Evolutionary conservation across 2,797 vertebrate species (phyloP).

Genomic region (Sciurus carolinensis): DNA sequence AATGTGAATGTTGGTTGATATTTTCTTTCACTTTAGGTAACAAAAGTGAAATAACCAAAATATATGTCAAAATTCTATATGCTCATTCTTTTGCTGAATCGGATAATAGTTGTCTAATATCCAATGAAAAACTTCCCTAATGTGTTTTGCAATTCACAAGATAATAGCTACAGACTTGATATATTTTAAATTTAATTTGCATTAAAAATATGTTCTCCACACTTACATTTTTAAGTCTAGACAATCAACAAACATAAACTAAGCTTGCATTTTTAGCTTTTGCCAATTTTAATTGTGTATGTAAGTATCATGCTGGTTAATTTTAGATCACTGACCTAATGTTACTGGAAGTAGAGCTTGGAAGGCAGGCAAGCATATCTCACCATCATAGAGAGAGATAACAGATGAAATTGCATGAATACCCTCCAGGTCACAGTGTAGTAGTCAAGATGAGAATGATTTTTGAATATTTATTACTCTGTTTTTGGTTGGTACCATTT

Average conservation of each 20-base stretch:
- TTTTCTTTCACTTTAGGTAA: not conserved
- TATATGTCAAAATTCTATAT: not conserved
- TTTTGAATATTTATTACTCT: not conserved
- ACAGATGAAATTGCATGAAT: not conserved
- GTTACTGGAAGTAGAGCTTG: not conserved
- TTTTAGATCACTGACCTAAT: not conserved
- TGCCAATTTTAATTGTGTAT: not conserved
- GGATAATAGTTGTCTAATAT: not conserved
- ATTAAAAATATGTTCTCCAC: not conserved
- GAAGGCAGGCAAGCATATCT: not conserved
- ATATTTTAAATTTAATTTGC: not conserved
- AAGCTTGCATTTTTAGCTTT: not conserved
- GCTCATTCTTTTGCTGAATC: not conserved
- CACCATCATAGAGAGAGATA: fast-evolving
- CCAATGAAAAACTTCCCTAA: not conserved
- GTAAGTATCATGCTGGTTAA: not conserved
- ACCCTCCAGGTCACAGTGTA: not conserved
- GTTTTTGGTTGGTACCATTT: not conserved
- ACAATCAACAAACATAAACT: slow-evolving; percentile 8
- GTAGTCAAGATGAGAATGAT: not conserved
- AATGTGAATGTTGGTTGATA: not conserved
- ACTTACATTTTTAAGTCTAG: not conserved
- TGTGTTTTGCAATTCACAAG: not conserved
- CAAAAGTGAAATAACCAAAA: not conserved
- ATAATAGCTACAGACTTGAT: not conserved